These are phyloP conservation scores for Mormoops blainvillei DNA, from an alignment of 2,113 vertebrate genomes.

Conservation along the genomic window DNA sequence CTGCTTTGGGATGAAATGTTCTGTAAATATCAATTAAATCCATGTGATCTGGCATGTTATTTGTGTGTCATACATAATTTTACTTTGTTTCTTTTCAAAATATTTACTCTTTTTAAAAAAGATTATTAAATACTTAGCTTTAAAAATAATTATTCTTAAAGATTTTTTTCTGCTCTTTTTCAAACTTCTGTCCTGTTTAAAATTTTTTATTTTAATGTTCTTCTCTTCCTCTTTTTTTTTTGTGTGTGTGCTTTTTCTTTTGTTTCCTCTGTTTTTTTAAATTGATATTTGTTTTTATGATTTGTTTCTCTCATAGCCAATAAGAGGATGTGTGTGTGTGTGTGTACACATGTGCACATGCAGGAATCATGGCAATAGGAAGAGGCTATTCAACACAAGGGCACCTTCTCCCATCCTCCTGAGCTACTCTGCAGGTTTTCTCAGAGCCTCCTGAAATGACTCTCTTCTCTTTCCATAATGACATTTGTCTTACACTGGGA, in stretches of 20 bases:
- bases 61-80: background rate
- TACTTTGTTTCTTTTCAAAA: background rate
- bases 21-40: too few species aligned
- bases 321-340: background rate
- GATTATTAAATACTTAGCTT: background rate
- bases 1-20: too few species aligned
- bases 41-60: too few species aligned
- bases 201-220: background rate
- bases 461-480: background rate
- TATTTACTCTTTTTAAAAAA: background rate
- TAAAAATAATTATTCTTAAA: background rate
- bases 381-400: background rate
- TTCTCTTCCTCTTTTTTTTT: background rate
- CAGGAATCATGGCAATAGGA: background rate
- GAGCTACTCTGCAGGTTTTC: background rate
- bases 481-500: background rate
- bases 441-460: too few species aligned
- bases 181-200: background rate
- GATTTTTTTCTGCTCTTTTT: background rate
- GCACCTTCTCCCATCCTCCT: background rate
- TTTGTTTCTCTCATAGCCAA: background rate
- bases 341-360: too few species aligned
- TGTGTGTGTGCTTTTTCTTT: too few species aligned
- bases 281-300: background rate
- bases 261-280: background rate